Evolutionary conservation across 1,140 invertebrate species (phyloP).

Genomic region (Caenorhabditis latens): DNA sequence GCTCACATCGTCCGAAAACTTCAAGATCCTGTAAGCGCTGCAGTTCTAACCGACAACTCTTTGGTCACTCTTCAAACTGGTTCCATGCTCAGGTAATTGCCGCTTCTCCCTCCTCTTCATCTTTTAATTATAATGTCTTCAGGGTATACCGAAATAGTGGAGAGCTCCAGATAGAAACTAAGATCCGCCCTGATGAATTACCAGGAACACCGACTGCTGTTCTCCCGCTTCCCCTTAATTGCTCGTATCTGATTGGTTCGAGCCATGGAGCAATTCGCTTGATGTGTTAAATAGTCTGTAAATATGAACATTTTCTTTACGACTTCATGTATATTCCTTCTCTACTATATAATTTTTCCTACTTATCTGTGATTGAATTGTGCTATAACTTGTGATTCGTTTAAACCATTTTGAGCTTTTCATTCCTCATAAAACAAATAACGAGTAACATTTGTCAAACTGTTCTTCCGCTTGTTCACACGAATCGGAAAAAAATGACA

Average conservation of each 20-base stretch:
- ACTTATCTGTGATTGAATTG: not conserved
- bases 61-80: slow-evolving; percentile 41
- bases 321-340: not conserved
- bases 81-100: slow-evolving; percentile 22
- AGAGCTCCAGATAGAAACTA: slow-evolving; percentile 46
- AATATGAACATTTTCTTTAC: not conserved
- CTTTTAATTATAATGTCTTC: not conserved
- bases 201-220: slow-evolving; percentile 1
- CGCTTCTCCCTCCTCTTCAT: not conserved
- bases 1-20: slow-evolving; percentile 19
- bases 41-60: slow-evolving; percentile 4
- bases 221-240: slow-evolving; percentile 56
- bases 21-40: slow-evolving; percentile 40
- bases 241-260: slow-evolving; percentile 50
- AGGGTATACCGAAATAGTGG: slow-evolving; percentile 36
- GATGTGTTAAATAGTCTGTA: slow-evolving; percentile 59
- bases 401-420: not conserved
- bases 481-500: not conserved
- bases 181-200: slow-evolving; percentile 34
- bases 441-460: not conserved
- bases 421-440: slow-evolving; percentile 27
- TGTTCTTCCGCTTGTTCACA: slow-evolving; percentile 26
- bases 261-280: slow-evolving; percentile 50
- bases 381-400: not conserved
- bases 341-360: not conserved